Evolutionary conservation across 64 coral and sea anemone species (phyloP).

Genomic region (Dendronephthya gigantea): DNA sequence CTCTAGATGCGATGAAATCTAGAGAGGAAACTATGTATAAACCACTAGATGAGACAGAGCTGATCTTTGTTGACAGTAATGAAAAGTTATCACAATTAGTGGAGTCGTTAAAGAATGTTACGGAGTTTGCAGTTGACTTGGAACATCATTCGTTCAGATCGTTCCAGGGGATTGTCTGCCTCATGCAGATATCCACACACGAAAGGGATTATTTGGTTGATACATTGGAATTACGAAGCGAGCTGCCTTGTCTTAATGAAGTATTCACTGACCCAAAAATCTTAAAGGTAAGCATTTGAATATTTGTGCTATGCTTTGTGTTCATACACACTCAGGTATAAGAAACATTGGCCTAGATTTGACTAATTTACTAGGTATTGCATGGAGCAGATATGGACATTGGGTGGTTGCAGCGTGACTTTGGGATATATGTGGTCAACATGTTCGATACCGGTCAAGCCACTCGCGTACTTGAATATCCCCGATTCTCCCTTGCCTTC

Average conservation of each 20-base stretch:
- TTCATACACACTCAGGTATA: too few species aligned
- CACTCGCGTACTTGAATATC: conserved; percentile 54
- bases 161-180: conserved; percentile 80
- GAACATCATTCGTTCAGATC: conserved; percentile 92
- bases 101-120: conserved; percentile 34
- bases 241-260: conserved; percentile 67
- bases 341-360: too few species aligned
- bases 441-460: conserved; percentile 99
- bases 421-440: conserved; percentile 96
- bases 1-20: neutral
- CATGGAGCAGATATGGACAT: conserved; percentile 99
- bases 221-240: conserved; percentile 67
- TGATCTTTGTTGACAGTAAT: conserved; percentile 49
- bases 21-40: conserved; percentile 32
- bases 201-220: conserved; percentile 78
- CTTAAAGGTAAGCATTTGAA: conserved; percentile 58
- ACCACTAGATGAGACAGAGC: conserved; percentile 62
- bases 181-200: conserved; percentile 97
- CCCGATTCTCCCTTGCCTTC: conserved; percentile 53
- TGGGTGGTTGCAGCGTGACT: conserved; percentile 85
- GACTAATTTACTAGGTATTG: neutral
- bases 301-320: too few species aligned
- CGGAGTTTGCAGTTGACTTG: conserved; percentile 81
- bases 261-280: conserved; percentile 75
- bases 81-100: conserved; percentile 59